A percentile compares a stretch with the other conserved stretches of the same genome.
phyloP scores from a whole-genome alignment of 53 echinoderm and acorn worm species.

The Holothuria scabra region DNA sequence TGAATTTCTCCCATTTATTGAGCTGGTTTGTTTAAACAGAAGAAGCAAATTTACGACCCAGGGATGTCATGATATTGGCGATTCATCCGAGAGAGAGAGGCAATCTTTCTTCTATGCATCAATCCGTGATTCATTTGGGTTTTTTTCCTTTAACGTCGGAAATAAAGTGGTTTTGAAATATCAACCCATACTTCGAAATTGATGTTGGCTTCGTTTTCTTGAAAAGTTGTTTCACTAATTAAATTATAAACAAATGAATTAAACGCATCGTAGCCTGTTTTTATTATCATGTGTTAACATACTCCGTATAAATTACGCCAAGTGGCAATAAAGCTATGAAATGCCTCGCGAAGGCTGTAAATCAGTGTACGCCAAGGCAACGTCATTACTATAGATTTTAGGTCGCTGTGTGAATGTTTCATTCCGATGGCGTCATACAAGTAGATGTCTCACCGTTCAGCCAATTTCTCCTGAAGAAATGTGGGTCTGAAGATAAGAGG shows the following conservation, averaged over 20 bases:
- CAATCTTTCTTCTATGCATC: conserved; percentile 14
- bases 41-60: conserved; percentile 35
- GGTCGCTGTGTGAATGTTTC: too few relatives aligned
- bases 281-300: conserved; percentile 31
- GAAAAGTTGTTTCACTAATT: conserved; percentile 45
- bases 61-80: conserved; percentile 37
- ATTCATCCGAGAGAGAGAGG: conserved; percentile 30
- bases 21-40: conserved; percentile 47
- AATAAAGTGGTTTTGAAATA: conserved; percentile 47
- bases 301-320: conserved; percentile 36
- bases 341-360: conserved; percentile 25
- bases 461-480: too few relatives aligned
- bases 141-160: conserved; percentile 19
- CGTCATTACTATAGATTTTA: too few relatives aligned
- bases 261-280: conserved; percentile 36
- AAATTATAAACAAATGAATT: conserved; percentile 55
- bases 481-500: too few relatives aligned
- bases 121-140: conserved; percentile 39
- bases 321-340: conserved; percentile 41
- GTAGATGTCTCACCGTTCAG: too few relatives aligned
- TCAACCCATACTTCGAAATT: conserved; percentile 42
- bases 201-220: conserved; percentile 11
- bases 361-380: background rate
- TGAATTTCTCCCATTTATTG: conserved; percentile 45
- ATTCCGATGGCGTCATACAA: too few relatives aligned